Conservation (phyloP, 2,888 invertebrate genomes). For the Tachina lurida region DNA sequence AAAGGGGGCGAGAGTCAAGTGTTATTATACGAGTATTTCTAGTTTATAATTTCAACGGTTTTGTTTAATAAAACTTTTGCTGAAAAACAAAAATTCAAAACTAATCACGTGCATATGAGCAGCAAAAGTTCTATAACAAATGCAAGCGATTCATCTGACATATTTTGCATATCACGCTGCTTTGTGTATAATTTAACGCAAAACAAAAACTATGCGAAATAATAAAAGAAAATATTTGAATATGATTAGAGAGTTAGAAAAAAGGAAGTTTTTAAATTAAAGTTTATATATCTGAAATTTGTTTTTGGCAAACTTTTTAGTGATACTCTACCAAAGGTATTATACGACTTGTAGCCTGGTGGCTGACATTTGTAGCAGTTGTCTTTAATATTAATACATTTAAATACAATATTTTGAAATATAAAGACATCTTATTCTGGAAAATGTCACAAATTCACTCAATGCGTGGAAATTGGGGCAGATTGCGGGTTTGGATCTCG, state of each 20-base stretch:
- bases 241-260: background rate
- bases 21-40: no score
- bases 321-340: background rate
- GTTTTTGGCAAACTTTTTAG: slow-evolving; percentile 3
- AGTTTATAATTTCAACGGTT: no score
- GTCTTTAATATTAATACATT: background rate
- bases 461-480: no score
- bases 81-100: no score
- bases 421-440: no score
- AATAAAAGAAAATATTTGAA: background rate
- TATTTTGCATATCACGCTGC: background rate
- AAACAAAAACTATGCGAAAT: background rate
- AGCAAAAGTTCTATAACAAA: no score
- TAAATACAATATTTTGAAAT: no score
- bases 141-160: background rate
- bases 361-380: background rate
- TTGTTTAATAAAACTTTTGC: no score
- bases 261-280: slow-evolving; percentile 53
- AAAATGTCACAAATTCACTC: no score
- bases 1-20: no score
- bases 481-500: no score
- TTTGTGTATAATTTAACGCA: background rate
- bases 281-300: slow-evolving; percentile 37
- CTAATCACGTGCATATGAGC: no score
- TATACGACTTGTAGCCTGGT: background rate